Conservation (phyloP, 2,888 invertebrate genomes). For the Chalcosyrphus nemorum region DNA sequence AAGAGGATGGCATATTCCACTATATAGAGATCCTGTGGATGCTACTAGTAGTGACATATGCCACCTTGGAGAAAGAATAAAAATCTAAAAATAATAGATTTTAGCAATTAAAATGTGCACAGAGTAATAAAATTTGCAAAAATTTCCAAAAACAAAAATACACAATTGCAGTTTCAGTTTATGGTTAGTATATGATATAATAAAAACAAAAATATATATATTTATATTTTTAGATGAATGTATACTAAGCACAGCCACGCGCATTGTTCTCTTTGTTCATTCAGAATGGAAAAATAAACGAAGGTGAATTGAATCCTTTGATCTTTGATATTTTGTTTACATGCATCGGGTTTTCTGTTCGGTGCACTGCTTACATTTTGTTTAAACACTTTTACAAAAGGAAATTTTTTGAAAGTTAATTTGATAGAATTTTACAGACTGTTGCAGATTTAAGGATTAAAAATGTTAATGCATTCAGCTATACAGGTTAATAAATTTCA, state of each 20-base stretch:
- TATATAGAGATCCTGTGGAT: neutral
- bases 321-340: neutral
- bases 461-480: no score
- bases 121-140: slow-evolving; percentile 1
- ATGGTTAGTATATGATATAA: neutral
- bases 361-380: neutral
- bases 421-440: no score
- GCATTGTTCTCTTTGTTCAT: slow-evolving; percentile 11
- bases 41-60: neutral
- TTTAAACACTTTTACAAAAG: neutral
- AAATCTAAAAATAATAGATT: slow-evolving; percentile 35
- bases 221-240: slow-evolving; percentile 28
- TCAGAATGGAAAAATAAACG: neutral
- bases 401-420: no score
- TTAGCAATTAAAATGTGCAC: slow-evolving; percentile 27
- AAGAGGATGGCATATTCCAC: neutral
- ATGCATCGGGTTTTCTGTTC: neutral
- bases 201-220: no score
- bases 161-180: slow-evolving; percentile 12
- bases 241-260: neutral
- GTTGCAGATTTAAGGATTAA: no score
- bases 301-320: neutral
- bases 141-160: no score
- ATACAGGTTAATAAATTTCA: no score
- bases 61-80: neutral